Evolutionary conservation across 1,140 invertebrate genomes (phyloP).

Genomic region (Lordiphosa mommai): DNA sequence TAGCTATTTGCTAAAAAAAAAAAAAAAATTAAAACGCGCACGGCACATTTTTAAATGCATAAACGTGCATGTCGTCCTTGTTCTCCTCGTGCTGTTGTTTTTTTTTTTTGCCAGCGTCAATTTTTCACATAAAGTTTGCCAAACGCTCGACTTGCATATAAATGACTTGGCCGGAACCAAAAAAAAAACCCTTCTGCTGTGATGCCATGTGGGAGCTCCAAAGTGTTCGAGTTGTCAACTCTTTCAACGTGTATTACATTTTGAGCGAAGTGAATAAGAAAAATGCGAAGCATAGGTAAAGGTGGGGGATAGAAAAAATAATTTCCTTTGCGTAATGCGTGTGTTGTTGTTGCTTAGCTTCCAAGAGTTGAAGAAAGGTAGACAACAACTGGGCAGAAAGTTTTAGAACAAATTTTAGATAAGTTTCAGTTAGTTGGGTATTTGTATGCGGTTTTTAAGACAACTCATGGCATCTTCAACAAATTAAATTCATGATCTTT

Average conservation of each 20-base stretch:
- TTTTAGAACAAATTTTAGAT: neutral
- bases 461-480: too few species aligned
- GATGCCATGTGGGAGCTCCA: slow-evolving; percentile 18
- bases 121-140: slow-evolving; percentile 77
- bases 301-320: slow-evolving; percentile 48
- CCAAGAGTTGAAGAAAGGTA: neutral
- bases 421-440: too few species aligned
- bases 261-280: slow-evolving; percentile 37
- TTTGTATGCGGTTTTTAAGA: too few species aligned
- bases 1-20: slow-evolving; percentile 64
- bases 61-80: neutral
- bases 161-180: slow-evolving; percentile 58
- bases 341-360: slow-evolving; percentile 25
- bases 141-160: slow-evolving; percentile 77
- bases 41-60: slow-evolving; percentile 69
- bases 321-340: slow-evolving; percentile 69
- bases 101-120: slow-evolving; percentile 61
- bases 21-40: slow-evolving; percentile 73
- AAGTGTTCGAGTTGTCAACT: slow-evolving; percentile 69
- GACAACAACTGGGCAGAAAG: neutral
- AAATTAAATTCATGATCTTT: too few species aligned
- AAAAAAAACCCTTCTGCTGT: slow-evolving; percentile 8
- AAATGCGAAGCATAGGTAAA: slow-evolving; percentile 16
- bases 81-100: slow-evolving; percentile 21
- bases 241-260: slow-evolving; percentile 76